A percentile compares a stretch with the other conserved stretches of the same genome.
Evolutionary conservation across 1,140 invertebrate genomes (phyloP).

Genomic region (Aphaenogaster floridana): DNA sequence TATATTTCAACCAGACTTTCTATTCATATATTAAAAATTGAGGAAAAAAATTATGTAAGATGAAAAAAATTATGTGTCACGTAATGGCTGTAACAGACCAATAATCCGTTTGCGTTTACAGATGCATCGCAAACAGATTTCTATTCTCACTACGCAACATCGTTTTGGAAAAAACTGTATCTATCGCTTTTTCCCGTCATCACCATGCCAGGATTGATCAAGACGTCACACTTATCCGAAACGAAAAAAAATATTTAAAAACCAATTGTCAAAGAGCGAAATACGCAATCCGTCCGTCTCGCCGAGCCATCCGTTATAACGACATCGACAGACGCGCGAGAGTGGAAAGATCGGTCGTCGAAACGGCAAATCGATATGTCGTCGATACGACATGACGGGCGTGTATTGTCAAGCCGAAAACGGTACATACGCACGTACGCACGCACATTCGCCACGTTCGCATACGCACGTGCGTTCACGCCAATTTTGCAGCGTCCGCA

Average conservation of each 20-base stretch:
- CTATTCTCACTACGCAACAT: background rate
- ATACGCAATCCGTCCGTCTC: slow-evolving; percentile 58
- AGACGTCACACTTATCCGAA: slow-evolving; percentile 80
- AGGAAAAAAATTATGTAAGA: background rate
- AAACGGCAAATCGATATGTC: slow-evolving; percentile 70
- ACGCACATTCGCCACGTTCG: slow-evolving; percentile 29
- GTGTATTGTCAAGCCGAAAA: slow-evolving; percentile 62
- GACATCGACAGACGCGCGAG: slow-evolving; percentile 44
- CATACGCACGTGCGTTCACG: slow-evolving; percentile 62
- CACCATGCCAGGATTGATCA: background rate
- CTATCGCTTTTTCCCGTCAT: background rate
- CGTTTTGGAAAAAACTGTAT: slow-evolving; percentile 15
- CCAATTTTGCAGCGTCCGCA: slow-evolving; percentile 60
- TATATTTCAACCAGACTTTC: background rate
- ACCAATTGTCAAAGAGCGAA: slow-evolving; percentile 13
- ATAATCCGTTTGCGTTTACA: background rate
- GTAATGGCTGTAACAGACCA: background rate
- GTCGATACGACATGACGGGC: slow-evolving; percentile 63
- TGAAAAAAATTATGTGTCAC: background rate
- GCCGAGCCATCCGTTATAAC: slow-evolving; percentile 61
- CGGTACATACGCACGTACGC: slow-evolving; percentile 23
- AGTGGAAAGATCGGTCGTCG: slow-evolving; percentile 72
- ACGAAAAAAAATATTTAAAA: slow-evolving; percentile 70
- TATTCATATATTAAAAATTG: background rate
- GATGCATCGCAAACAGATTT: background rate